A percentile compares a stretch with the other conserved stretches of the same genome.
phyloP scores from a whole-genome alignment of 2,113 vertebrate species.

The Micronycteris hirsuta region DNA sequence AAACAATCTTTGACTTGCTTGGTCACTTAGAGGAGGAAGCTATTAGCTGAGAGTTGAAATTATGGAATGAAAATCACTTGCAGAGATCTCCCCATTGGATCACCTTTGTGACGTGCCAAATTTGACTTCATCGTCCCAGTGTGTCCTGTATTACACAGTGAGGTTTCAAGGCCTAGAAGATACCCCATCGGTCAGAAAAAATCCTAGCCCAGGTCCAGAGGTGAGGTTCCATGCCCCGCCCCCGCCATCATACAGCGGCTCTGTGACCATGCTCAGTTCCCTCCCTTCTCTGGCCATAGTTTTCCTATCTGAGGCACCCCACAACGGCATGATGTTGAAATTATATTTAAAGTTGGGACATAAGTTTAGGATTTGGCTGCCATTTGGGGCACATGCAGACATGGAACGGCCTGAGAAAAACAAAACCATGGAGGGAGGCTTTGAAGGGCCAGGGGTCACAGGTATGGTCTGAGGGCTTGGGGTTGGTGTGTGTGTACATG shows the following conservation, averaged over 20 bases:
- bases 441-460: background rate
- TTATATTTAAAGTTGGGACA: background rate
- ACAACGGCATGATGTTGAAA: background rate
- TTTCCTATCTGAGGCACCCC: background rate
- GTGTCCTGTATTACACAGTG: background rate
- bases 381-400: background rate
- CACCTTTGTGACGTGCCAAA: background rate
- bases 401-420: background rate
- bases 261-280: background rate
- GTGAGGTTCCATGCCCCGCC: background rate
- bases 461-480: background rate
- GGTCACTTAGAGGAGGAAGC: background rate
- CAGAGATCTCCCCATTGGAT: background rate
- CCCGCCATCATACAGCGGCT: background rate
- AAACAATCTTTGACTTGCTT: background rate
- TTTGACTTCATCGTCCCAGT: background rate
- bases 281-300: background rate
- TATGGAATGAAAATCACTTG: background rate
- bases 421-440: background rate
- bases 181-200: background rate
- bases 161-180: background rate
- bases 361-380: background rate
- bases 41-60: background rate
- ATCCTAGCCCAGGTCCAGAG: background rate
- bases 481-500: background rate